A percentile compares a stretch with the other conserved stretches of the same genome.
These are phyloP conservation scores for Tenualosa thibaudeaui DNA, from an alignment of 2,797 vertebrate species.

Conservation along the genomic window DNA sequence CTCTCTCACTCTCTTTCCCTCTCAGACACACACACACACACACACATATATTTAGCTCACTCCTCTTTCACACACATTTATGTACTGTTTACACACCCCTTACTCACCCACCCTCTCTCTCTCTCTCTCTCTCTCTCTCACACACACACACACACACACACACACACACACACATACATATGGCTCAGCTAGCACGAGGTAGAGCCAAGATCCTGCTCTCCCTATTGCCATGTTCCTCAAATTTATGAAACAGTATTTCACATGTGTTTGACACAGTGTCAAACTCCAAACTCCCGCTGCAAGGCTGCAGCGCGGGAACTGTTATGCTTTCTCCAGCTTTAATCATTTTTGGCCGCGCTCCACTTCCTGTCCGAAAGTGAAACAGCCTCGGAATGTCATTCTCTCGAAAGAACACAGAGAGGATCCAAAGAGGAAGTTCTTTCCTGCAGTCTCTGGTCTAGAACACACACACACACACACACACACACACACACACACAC, in stretches of 20 bases:
- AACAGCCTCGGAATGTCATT: slow-evolving; percentile 99
- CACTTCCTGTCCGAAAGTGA: slow-evolving; percentile 99
- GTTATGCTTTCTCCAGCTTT: slow-evolving; percentile 91
- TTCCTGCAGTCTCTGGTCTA: slow-evolving; percentile 88
- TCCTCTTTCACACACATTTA: not conserved
- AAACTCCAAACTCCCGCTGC: slow-evolving; percentile 82
- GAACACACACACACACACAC: slow-evolving; percentile 46
- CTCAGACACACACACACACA: not conserved
- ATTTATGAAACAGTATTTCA: slow-evolving; percentile 94
- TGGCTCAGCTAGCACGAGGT: slow-evolving; percentile 62
- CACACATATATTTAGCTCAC: slow-evolving; percentile 8
- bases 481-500: not conserved
- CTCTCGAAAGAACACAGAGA: slow-evolving; percentile 99
- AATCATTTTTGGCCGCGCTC: slow-evolving; percentile 93
- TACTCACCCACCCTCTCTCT: not conserved
- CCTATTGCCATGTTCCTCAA: slow-evolving; percentile 82
- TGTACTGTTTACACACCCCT: not conserved
- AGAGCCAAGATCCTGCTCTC: slow-evolving; percentile 77
- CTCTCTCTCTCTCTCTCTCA: not conserved
- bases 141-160: not conserved
- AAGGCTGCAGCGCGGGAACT: slow-evolving; percentile 81
- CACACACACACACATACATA: not conserved
- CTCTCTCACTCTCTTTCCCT: not conserved
- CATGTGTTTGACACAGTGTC: slow-evolving; percentile 90
- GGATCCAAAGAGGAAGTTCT: slow-evolving; percentile 97